Evolutionary conservation across 1,140 invertebrate species (phyloP).

Genomic region (Drosophila tropicalis): DNA sequence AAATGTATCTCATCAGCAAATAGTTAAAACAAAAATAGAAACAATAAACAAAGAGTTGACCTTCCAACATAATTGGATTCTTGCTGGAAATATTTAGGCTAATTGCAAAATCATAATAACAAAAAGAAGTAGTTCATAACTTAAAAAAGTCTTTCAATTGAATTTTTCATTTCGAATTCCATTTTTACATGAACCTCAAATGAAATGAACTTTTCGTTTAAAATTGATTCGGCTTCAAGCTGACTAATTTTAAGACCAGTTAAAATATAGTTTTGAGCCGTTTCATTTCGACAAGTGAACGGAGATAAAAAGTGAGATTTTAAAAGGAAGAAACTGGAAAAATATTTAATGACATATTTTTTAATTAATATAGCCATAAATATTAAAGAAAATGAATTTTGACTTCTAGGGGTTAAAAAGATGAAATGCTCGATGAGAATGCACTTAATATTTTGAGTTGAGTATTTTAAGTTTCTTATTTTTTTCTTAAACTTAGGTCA

Average conservation of each 20-base stretch:
- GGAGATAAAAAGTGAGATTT: background rate
- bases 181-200: background rate
- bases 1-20: constrained; percentile 15
- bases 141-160: no score
- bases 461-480: constrained; percentile 58
- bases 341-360: no score
- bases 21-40: no score
- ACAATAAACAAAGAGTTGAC: background rate
- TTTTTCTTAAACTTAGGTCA: constrained; percentile 63
- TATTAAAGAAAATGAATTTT: no score
- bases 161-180: no score
- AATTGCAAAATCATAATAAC: no score
- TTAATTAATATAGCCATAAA: no score
- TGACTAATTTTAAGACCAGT: constrained; percentile 47
- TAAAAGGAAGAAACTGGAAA: no score
- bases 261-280: constrained; percentile 47
- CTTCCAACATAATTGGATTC: background rate
- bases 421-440: constrained; percentile 17
- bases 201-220: background rate
- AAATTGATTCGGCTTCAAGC: constrained; percentile 36
- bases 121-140: no score
- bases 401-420: background rate
- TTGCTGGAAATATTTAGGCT: no score
- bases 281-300: background rate
- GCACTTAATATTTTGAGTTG: constrained; percentile 45